Conservation (phyloP, 2,797 vertebrate genomes). For the Peromyscus attwateri region DNA sequence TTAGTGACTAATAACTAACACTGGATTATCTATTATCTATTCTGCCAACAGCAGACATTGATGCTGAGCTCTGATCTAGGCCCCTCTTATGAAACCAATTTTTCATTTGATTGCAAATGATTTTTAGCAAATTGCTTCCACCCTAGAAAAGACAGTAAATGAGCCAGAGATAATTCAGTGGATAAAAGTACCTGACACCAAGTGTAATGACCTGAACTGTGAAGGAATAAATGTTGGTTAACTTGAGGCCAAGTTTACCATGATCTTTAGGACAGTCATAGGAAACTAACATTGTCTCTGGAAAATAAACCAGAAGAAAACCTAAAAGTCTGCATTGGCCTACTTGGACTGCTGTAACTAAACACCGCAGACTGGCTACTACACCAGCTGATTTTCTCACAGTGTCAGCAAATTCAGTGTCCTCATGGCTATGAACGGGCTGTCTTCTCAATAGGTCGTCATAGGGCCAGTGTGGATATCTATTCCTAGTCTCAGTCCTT, state of each 20-base stretch:
- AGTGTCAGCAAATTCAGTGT: not conserved
- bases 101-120: slow-evolving; percentile 20
- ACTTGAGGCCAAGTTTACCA: not conserved
- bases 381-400: not conserved
- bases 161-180: not conserved
- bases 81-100: not conserved
- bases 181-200: not conserved
- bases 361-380: not conserved
- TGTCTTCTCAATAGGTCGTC: not conserved
- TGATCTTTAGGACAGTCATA: not conserved
- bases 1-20: too few relatives aligned
- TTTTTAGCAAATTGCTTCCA: slow-evolving; percentile 13
- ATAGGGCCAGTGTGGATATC: not conserved
- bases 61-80: not conserved
- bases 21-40: too few relatives aligned
- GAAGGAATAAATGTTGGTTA: not conserved
- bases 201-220: not conserved
- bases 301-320: not conserved
- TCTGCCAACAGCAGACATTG: slow-evolving; percentile 20
- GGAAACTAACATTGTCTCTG: not conserved
- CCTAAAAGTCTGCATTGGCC: not conserved
- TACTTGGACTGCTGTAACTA: not conserved
- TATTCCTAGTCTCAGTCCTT: not conserved
- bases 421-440: not conserved
- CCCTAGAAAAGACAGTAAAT: not conserved